Evolutionary conservation across 2,797 vertebrate species (phyloP), one percentile per base, ranked within the genome.

Genomic region (Tapirus indicus): DNA sequence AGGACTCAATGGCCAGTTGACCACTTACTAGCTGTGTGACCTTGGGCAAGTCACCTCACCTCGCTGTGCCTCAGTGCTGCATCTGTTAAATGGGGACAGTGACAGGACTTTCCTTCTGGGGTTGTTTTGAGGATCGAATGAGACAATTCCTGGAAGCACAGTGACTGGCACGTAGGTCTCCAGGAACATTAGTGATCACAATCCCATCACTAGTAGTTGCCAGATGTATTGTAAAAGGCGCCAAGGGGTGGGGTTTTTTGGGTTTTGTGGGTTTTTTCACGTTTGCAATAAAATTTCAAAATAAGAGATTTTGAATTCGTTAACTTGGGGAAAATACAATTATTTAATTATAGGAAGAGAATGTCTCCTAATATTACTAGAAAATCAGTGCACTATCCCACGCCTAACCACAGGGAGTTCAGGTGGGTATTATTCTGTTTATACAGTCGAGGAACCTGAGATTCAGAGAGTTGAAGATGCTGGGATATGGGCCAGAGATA

Each of bases 221-320:
- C 69, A 74, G 92, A 52, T 1, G 1, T 29, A 47, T 1, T 7
- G 0, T 17, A 97, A 69, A 47, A 89, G 82, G 69, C 29, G 25
- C 91, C 87, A 96, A 79, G 11, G 47, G 38, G 47, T 60, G 58
- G 80, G 54, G 27, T 91, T 23, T 89, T 54, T 44, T 41, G 27
- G 21, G 25, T 44, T 44, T 41, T 12, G 74, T 41, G 56, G 27
- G 72, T 71, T 27, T 52, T n/a, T 25, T 23, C 49, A 77, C 5
- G 83, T 82, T 80, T 85, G 54, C 35, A 95, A 95, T 78, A 82
- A 64, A 82, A 88, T 88, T 95, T 85, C 44, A 91, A 94, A 95
- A 96, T 6, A 97, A 52, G 72, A 91, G 75, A 83, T 75, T 88
- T 11, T 44, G 17, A 71, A 75, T 84, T 80, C 78, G 41, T 71